phyloP scores from a whole-genome alignment of 2,888 invertebrate species.

The Caenorhabditis imperialis region DNA sequence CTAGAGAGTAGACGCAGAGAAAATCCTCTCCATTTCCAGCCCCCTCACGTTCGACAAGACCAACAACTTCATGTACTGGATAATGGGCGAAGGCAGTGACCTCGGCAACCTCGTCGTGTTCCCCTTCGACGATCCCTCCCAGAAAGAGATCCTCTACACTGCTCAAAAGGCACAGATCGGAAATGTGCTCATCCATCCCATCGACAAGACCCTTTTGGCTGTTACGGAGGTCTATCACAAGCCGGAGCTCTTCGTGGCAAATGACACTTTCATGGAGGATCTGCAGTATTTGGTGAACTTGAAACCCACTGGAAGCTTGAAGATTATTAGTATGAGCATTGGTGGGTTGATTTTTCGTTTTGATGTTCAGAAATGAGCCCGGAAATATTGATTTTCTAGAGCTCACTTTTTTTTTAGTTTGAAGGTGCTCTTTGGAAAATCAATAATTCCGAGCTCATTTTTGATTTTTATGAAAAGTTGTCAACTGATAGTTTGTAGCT shows the following conservation, averaged over 20 bases:
- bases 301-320: conserved; percentile 68
- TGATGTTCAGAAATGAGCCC: too few relatives aligned
- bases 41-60: conserved; percentile 74
- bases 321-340: conserved; percentile 60
- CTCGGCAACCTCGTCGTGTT: conserved; percentile 73
- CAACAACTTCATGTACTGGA: conserved; percentile 75
- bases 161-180: conserved; percentile 75
- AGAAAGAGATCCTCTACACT: conserved; percentile 72
- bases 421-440: neutral
- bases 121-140: conserved; percentile 71
- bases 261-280: conserved; percentile 72
- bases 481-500: too few relatives aligned
- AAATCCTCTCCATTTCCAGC: conserved; percentile 51
- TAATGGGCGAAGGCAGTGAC: conserved; percentile 73
- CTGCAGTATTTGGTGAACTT: conserved; percentile 73
- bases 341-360: conserved; percentile 46
- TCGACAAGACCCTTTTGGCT: conserved; percentile 73
- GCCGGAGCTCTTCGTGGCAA: conserved; percentile 76
- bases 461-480: too few relatives aligned
- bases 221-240: conserved; percentile 76
- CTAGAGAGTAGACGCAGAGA: neutral
- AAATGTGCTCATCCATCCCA: conserved; percentile 73
- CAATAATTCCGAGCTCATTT: too few relatives aligned
- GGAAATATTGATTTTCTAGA: too few relatives aligned
- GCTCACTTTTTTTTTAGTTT: too few relatives aligned